Base-by-base conservation (phyloP, 2,888 invertebrate genomes). In the Phymatocera aterrima region DNA sequence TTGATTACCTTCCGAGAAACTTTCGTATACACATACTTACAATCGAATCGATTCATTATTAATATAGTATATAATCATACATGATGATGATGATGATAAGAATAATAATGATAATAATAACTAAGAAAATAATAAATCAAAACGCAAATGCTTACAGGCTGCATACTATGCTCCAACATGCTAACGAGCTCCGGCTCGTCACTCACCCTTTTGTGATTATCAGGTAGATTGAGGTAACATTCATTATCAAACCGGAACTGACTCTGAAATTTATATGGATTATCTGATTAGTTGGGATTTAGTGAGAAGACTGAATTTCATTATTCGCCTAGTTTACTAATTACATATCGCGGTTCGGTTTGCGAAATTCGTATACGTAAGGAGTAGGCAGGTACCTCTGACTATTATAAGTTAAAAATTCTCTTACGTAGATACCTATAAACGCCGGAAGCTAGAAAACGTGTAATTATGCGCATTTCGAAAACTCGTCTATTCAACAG, bases 201-300 rank as follows among this genome's bases (percentile, higher is more conserved):
- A 96, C 96, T 97, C 96, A 98, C 98, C 97, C 97, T 95, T 95
- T 97, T 97, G 93, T 98, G 98, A 93, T 98, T 98, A 93, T 99
- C 99, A 92, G 98, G 97, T 91, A 99, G 95, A 93, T 96, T 97
- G 92, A 97, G 94, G 93, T 97, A 97, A 94, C 98, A 98, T 94
- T 99, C 99, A 93, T 98, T 99, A 94, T 99, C 99, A 93, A 99
- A 99, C 91, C 99, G 96, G 94, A 99, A 99, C 93, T 99, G 99
- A 94, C 98, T 98, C 98, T 99, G 95, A 89, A 91, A 91, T 75
- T 40, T 43, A 68, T 43, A 43, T 48, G 18, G 21, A 15, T 6
- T 91, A 40, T 54, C 8, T 72, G 15, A 54, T 51, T 31, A n/a
- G 37, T 12, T 31, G n/a, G 21, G 12, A 24, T 24, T 1, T 6